These are phyloP conservation scores for Diplogasteroides magnus DNA, from an alignment of 1,140 invertebrate genomes.

Conservation along the genomic window DNA sequence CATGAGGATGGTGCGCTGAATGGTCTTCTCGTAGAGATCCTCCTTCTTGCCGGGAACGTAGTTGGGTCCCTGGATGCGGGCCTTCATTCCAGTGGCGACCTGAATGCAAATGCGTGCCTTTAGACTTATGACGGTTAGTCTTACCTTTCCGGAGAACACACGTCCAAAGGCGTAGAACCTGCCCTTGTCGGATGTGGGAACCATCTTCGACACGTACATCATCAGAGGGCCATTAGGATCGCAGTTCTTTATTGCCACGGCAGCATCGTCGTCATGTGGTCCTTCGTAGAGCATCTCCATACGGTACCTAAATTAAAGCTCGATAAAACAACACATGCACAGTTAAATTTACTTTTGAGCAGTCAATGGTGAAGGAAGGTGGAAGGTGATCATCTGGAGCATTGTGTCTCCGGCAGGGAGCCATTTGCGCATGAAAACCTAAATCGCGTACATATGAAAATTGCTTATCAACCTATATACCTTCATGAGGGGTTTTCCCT, in stretches of 20 bases:
- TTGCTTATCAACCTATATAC: constrained; percentile 57
- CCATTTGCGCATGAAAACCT: constrained; percentile 88
- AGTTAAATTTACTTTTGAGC: constrained; percentile 74
- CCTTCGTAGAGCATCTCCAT: constrained; percentile 99
- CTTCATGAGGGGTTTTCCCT: constrained; percentile 62
- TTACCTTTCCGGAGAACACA: constrained; percentile 86
- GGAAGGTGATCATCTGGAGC: constrained; percentile 99
- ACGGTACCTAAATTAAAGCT: constrained; percentile 63
- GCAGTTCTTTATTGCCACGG: constrained; percentile 73
- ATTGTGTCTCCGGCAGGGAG: constrained; percentile 96
- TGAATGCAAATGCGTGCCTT: neutral
- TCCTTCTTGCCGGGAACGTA: constrained; percentile 95
- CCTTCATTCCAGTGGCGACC: constrained; percentile 87
- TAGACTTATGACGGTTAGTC: neutral
- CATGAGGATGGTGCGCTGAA: constrained; percentile 97
- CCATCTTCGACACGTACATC: constrained; percentile 99
- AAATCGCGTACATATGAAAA: neutral
- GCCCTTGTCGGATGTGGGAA: constrained; percentile 97
- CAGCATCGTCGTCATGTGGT: constrained; percentile 92
- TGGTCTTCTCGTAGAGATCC: constrained; percentile 96
- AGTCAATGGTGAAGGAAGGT: constrained; percentile 94
- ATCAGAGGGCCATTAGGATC: constrained; percentile 92
- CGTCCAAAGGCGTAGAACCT: constrained; percentile 99
- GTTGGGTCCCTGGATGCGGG: constrained; percentile 96
- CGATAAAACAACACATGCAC: neutral